Evolutionary conservation across 2,888 invertebrate genomes (phyloP), one percentile per base, ranked within the genome.

Genomic region (Cephus rjabovi): DNA sequence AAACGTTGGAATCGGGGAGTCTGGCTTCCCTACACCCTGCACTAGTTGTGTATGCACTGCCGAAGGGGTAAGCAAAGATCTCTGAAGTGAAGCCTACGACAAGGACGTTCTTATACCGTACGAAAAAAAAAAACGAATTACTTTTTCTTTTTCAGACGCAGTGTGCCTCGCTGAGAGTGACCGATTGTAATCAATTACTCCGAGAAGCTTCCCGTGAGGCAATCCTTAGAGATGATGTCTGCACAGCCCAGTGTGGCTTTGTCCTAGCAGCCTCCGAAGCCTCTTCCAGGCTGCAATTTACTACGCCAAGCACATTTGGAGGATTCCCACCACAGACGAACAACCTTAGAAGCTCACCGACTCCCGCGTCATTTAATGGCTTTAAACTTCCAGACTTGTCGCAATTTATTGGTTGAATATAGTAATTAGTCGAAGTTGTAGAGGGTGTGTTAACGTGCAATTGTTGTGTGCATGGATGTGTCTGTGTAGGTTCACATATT

Each of bases 11-110:
- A 94, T 97, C 9, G 97, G 97, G 0, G 96, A 96, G 82, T 96
- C 96, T 0, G 96, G 96, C 34, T 96, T 97, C 92, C 97, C 97
- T 0, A 95, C 96, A n/a, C 97, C 97, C 3, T 98, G 97, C 90
- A 97, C 97, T 0, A 97, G 97, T 77, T 98, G 97, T 89, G 95
- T 97, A 79, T 98, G 97, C 89, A 96, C 97, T 12, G 92, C 93
- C 31, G 97, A 97, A 92, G 97, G 97, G 89, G 97, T 97, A 92
- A 95, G 95, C 93, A 83, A 56, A 56, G 56, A 56, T 56, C 2
- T 56, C 23, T 1, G 9, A 23, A 56, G 23, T 56, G 23, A 56
- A 56, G 23, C 15, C 15, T 40, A 40, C 23, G 40, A 23, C 56
- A 2, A 56, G 9, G 56, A 23, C 23, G 9, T 23, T 56, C 9